phyloP scores from a whole-genome alignment of 1,140 invertebrate species.

The Bombus sylvicola region DNA sequence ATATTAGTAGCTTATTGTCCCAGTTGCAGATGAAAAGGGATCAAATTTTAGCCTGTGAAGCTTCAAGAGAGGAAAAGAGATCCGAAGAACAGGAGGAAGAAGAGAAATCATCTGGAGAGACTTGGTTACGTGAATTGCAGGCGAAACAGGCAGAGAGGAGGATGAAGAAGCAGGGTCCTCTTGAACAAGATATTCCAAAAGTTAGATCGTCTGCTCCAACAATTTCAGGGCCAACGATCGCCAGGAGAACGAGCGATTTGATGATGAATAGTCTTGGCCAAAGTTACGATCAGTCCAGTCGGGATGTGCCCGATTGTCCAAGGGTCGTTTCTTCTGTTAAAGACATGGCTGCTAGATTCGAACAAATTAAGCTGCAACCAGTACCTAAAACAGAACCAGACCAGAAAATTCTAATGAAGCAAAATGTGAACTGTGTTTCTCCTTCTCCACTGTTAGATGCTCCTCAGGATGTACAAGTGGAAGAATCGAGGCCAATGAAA shows the following conservation, averaged over 20 bases:
- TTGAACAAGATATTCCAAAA: constrained; percentile 75
- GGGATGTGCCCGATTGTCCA: constrained; percentile 78
- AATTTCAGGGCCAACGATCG: constrained; percentile 65
- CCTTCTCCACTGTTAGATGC: constrained; percentile 50
- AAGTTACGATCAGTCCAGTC: constrained; percentile 66
- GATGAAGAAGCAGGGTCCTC: constrained; percentile 81
- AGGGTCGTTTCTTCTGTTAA: constrained; percentile 85
- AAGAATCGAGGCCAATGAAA: constrained; percentile 45
- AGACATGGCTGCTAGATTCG: constrained; percentile 92
- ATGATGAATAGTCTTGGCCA: constrained; percentile 75
- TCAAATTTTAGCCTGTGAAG: constrained; percentile 85
- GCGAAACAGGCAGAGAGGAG: constrained; percentile 88
- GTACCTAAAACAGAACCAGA: constrained; percentile 61
- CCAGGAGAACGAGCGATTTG: constrained; percentile 77
- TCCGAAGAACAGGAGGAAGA: constrained; percentile 72
- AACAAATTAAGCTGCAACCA: constrained; percentile 84
- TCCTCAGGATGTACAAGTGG: constrained; percentile 50
- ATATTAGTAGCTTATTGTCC: constrained; percentile 85
- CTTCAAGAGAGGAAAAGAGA: constrained; percentile 75
- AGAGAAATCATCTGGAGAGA: constrained; percentile 83
- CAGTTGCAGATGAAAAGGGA: constrained; percentile 90
- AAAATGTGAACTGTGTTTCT: constrained; percentile 51
- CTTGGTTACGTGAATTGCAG: constrained; percentile 91
- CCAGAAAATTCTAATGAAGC: constrained; percentile 57
- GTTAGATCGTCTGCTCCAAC: constrained; percentile 55